A percentile compares a stretch with the other conserved stretches of the same genome.
Conservation (phyloP, 2,888 invertebrate genomes). For the Drosophila demipolita region DNA sequence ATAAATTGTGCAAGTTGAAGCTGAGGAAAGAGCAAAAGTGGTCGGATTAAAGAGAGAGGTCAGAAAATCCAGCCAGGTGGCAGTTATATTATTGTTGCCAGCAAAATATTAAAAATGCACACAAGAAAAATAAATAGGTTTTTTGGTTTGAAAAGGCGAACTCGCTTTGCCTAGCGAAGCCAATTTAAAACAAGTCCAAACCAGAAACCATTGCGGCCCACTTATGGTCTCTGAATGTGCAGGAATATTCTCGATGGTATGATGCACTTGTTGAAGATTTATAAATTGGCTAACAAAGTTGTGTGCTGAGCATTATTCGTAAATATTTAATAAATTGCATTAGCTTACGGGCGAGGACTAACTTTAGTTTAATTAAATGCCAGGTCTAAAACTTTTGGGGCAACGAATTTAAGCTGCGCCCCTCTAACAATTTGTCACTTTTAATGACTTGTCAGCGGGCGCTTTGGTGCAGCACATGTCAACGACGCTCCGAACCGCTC, state of each 20-base stretch:
- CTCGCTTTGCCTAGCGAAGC: slow-evolving; percentile 1
- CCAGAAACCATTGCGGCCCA: slow-evolving; percentile 32
- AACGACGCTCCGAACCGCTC: neutral
- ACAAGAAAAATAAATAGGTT: slow-evolving; percentile 8
- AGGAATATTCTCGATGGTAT: slow-evolving; percentile 4
- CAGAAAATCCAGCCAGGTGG: slow-evolving; percentile 10
- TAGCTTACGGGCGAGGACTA: slow-evolving; percentile 52
- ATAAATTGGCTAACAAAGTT: slow-evolving; percentile 52
- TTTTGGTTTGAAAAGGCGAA: neutral
- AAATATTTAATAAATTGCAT: slow-evolving; percentile 77
- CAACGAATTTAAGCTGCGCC: slow-evolving; percentile 62
- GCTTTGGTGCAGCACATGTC: slow-evolving; percentile 61
- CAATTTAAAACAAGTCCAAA: slow-evolving; percentile 41
- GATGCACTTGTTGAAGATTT: slow-evolving; percentile 38
- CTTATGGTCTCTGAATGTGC: slow-evolving; percentile 21
- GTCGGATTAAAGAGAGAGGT: slow-evolving; percentile 2
- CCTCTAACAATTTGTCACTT: slow-evolving; percentile 71
- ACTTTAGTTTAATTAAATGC: slow-evolving; percentile 76
- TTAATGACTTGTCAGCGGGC: slow-evolving; percentile 78
- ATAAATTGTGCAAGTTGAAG: slow-evolving; percentile 37
- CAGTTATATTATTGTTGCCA: slow-evolving; percentile 22
- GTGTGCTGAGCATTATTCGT: slow-evolving; percentile 51
- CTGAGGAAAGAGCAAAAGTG: slow-evolving; percentile 42
- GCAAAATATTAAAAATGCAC: slow-evolving; percentile 19
- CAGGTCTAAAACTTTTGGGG: slow-evolving; percentile 53